Evolutionary conservation across 2,888 invertebrate genomes (phyloP).

Genomic region (Choreutis nemorana): DNA sequence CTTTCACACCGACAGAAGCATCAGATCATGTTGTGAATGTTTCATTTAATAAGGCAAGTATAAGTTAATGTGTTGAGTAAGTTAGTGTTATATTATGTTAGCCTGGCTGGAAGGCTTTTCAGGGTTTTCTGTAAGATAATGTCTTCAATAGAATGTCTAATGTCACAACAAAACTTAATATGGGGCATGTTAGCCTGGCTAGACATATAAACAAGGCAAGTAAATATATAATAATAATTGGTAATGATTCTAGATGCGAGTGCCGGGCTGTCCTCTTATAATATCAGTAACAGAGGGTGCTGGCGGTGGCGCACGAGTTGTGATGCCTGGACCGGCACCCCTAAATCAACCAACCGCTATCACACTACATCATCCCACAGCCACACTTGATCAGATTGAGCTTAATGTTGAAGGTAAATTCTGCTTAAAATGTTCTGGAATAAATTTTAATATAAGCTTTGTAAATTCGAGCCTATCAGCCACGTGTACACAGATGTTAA

Average conservation of each 20-base stretch:
- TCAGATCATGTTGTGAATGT: slow-evolving; percentile 96
- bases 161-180: no score
- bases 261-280: slow-evolving; percentile 90
- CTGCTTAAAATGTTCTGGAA: background rate
- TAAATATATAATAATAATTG: no score
- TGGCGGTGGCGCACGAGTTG: slow-evolving; percentile 74
- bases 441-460: background rate
- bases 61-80: slow-evolving; percentile 13
- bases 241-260: no score
- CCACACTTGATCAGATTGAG: slow-evolving; percentile 92
- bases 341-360: slow-evolving; percentile 75
- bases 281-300: slow-evolving; percentile 73
- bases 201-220: no score
- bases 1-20: slow-evolving; percentile 93
- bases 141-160: no score
- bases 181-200: no score
- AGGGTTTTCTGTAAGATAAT: no score
- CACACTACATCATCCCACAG: slow-evolving; percentile 82
- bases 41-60: slow-evolving; percentile 91
- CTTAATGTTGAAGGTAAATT: slow-evolving; percentile 94
- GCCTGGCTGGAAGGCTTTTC: no score
- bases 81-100: no score
- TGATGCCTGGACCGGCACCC: slow-evolving; percentile 76
- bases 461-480: no score
- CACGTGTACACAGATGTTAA: no score